Base-by-base conservation (phyloP, 2,888 invertebrate genomes). In the Spilarctia lutea region DNA sequence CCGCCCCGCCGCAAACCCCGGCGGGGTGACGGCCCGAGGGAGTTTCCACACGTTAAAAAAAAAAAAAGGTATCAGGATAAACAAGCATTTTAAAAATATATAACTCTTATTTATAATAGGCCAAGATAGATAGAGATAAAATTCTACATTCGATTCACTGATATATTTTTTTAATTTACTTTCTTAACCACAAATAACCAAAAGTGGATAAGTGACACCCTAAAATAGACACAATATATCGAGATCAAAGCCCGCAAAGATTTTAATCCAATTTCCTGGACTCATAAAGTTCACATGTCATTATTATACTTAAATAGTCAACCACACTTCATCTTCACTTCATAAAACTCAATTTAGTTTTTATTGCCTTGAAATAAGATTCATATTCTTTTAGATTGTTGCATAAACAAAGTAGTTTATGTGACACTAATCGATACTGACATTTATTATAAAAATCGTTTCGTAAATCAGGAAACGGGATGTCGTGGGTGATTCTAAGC, bases 201-300 rank as follows among this genome's bases (percentile, higher is more conserved):
- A 27, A 33, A 65, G n/a, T 10, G 65, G 65, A 42, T 63, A 74
- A 56, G 30, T n/a, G 65, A n/a, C 35, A 30, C 16, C 66, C 42
- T 33, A n/a, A 72, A 72, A 48, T 73, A 68, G 35, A 76, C 76
- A 78, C 60, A 79, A 78, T 75, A 74, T 65, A 74, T 48, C 48
- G 39, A 87, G 89, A 92, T 93, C 92, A 93, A 93, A 93, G 92
- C 72, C 68, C 89, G 90, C 92, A 92, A 93, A 90, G 84, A 82
- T 78, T 84, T 81, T 87, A 88, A 89, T 90, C 82, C 86, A 78
- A 90, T 91, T 90, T 92, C 92, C 91, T 89, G 85, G 80, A 74
- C 75, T 71, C 78, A 78, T 80, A 73, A 78, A 71, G 65, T 75
- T 76, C 70, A 76, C 75, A 78, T 83, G 73, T 67, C 77, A 80